Evolutionary conservation across 2,113 vertebrate species (phyloP), one percentile per base, ranked within the genome.

Genomic region (Osmerus eperlanus): DNA sequence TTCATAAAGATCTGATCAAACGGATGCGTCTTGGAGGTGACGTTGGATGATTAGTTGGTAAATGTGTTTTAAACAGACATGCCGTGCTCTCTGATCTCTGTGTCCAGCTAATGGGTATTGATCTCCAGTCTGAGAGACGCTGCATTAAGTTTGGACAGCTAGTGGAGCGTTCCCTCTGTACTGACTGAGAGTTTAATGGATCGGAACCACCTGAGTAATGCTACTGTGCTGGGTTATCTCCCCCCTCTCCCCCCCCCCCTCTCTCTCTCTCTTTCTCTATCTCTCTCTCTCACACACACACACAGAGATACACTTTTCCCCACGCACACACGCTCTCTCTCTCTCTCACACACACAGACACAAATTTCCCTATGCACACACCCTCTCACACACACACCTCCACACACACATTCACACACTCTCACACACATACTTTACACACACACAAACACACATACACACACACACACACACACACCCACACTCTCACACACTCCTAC

Each of bases 1-100:
- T 32, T 41, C 36, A 41, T 41, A 41, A 41, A 41, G 36, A 7
- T 41, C 0, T 41, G 36, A 41, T 41, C 36, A 41, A 41, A 6
- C 4, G 1, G 1, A 9, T 9, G 7, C 8, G 8, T 8, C 36
- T 9, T 7, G 36, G 7, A 41, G 36, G 36, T 41, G 36, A 41
- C 6, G 36, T 41, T 79, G 71, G 85, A 79, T 79, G 74, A 5
- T n/a, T 64, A 14, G 29, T 36, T 16, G 14, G 2, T 28, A 63
- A 61, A 61, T 61, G 2, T 23, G 21, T 61, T 61, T 59, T 61
- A 13, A 54, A 53, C 7, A 67, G 15, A 63, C 15, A 29, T 41
- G 73, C 8, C 58, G 23, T 18, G 16, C 12, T 23, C 36, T 71
- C 28, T 68, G 18, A 61, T 47, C 2, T 53, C 28, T 36, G 59